phyloP scores from a whole-genome alignment of 2,888 invertebrate species.

The Agonopterix subpropinquella region DNA sequence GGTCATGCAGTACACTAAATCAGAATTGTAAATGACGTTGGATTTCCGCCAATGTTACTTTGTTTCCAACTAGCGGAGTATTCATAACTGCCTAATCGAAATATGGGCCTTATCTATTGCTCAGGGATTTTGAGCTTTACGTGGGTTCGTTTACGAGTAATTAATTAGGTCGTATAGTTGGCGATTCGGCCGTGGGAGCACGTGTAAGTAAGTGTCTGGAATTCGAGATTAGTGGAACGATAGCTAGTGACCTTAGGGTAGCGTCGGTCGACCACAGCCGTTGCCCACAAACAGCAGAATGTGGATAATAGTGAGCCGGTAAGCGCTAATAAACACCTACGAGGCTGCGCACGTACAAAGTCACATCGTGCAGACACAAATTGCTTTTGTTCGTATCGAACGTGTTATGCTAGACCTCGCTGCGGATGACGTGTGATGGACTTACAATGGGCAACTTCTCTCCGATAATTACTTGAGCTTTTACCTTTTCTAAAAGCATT shows the following conservation, averaged over 20 bases:
- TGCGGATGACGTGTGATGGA: conserved; percentile 46
- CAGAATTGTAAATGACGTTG: conserved; percentile 61
- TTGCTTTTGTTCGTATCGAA: conserved; percentile 68
- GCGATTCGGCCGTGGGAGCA: conserved; percentile 29
- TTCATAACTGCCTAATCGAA: conserved; percentile 47
- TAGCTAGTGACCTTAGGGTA: conserved; percentile 49
- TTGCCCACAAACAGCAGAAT: conserved; percentile 15
- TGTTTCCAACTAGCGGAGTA: conserved; percentile 48
- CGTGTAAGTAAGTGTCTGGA: conserved; percentile 40
- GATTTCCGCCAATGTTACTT: conserved; percentile 63
- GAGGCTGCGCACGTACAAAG: conserved; percentile 64
- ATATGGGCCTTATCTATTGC: conserved; percentile 31
- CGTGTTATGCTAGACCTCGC: conserved; percentile 44
- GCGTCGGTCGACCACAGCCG: conserved; percentile 13
- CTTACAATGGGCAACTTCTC: conserved; percentile 42
- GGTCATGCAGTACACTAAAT: conserved; percentile 53
- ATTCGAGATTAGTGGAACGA: conserved; percentile 52
- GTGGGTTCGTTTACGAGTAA: conserved; percentile 17
- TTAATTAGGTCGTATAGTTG: conserved; percentile 37
- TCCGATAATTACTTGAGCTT: conserved; percentile 46
- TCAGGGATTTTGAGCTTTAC: conserved; percentile 9
- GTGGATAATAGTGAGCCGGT: conserved; percentile 17
- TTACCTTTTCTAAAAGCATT: conserved; percentile 38
- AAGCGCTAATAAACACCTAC: conserved; percentile 66
- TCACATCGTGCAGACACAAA: conserved; percentile 68